Evolutionary conservation across 2,888 invertebrate species (phyloP).

Genomic region (Amitus sp.): DNA sequence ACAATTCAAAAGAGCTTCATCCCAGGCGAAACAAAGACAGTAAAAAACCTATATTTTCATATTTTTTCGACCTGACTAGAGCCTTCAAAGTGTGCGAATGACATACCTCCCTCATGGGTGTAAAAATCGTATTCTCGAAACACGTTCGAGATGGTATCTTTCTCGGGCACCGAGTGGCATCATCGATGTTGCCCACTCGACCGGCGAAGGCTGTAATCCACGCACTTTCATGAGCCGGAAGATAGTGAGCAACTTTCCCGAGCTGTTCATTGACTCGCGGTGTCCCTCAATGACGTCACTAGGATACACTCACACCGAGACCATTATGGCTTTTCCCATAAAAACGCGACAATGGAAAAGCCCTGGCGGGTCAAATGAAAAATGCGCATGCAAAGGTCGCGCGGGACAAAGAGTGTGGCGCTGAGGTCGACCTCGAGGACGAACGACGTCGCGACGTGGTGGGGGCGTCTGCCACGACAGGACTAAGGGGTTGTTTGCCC

Average conservation of each 20-base stretch:
- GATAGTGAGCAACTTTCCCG: background rate
- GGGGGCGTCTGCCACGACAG: constrained; percentile 64
- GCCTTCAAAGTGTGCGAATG: too few relatives aligned
- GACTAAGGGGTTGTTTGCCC: constrained; percentile 65
- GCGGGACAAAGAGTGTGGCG: constrained; percentile 39
- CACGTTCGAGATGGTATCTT: background rate
- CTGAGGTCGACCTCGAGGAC: constrained; percentile 51
- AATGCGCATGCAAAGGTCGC: constrained; percentile 2
- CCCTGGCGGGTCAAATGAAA: constrained; percentile 1
- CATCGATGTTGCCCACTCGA: background rate
- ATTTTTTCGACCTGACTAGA: too few relatives aligned
- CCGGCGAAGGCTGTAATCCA: background rate
- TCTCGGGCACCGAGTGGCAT: background rate
- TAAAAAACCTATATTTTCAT: too few relatives aligned
- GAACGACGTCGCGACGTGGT: constrained; percentile 58
- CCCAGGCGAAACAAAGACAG: too few relatives aligned
- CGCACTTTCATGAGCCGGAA: constrained; percentile 8
- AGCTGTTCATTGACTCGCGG: background rate
- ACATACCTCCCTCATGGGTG: constrained; percentile 7
- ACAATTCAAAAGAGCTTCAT: too few relatives aligned
- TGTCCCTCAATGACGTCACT: background rate
- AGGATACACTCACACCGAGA: background rate
- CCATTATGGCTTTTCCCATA: background rate
- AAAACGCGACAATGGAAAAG: background rate
- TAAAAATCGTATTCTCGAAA: too few relatives aligned